phyloP scores from a whole-genome alignment of 2,888 invertebrate genomes.

The Chrysolina haemoptera region DNA sequence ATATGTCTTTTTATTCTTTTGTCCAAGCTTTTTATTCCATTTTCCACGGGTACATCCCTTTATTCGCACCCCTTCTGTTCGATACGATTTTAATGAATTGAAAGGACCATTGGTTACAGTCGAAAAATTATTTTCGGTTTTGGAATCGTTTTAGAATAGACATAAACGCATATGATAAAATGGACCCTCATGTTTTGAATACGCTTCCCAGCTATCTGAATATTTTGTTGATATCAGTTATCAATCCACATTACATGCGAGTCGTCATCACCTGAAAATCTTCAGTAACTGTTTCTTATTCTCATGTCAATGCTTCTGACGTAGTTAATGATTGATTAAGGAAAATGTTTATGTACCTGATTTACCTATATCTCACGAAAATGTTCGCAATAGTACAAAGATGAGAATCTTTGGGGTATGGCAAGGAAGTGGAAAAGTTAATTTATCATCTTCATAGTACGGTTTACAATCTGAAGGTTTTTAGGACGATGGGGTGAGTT shows the following conservation, averaged over 20 bases:
- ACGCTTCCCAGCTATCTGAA: constrained; percentile 7
- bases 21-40: constrained; percentile 52
- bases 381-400: too few species aligned
- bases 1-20: constrained; percentile 48
- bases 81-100: constrained; percentile 57
- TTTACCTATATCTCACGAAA: too few species aligned
- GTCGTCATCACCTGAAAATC: background rate
- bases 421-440: too few species aligned
- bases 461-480: too few species aligned
- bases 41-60: constrained; percentile 60
- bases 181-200: background rate
- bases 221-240: constrained; percentile 7
- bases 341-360: background rate
- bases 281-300: background rate
- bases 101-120: constrained; percentile 54
- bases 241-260: constrained; percentile 12
- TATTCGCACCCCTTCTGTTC: constrained; percentile 58
- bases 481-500: too few species aligned
- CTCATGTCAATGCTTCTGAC: background rate
- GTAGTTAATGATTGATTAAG: background rate
- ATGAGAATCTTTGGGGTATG: too few species aligned
- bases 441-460: too few species aligned
- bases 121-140: constrained; percentile 50
- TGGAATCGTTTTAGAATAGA: constrained; percentile 33
- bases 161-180: constrained; percentile 22